Conservation (phyloP, 2,797 vertebrate species). For the Spheniscus humboldti region DNA sequence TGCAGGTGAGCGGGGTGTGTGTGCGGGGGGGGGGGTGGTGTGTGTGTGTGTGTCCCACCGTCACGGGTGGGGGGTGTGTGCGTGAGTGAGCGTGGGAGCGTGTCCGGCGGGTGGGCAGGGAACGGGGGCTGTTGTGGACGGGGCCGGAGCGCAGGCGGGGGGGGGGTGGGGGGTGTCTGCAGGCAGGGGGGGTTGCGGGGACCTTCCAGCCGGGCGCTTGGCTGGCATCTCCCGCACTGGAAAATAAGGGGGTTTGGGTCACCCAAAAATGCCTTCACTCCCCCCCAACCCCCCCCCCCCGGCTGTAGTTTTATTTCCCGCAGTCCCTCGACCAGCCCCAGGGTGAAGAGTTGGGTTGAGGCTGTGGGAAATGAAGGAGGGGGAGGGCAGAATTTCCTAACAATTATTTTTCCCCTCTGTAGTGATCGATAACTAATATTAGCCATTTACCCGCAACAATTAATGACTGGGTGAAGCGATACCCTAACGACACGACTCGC, state of each 20-base stretch:
- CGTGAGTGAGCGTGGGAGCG: too few species aligned
- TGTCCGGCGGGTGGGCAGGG: background rate
- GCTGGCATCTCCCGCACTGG: too few species aligned
- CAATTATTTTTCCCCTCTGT: accelerated
- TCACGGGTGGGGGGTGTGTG: background rate
- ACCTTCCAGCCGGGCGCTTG: background rate
- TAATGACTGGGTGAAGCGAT: background rate
- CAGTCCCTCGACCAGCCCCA: background rate
- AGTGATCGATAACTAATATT: background rate
- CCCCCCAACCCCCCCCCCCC: too few species aligned
- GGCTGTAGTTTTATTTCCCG: accelerated
- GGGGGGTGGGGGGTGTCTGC: too few species aligned
- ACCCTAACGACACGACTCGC: background rate
- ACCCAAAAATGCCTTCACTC: accelerated
- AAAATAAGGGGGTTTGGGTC: accelerated
- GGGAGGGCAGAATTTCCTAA: background rate
- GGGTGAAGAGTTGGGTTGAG: background rate
- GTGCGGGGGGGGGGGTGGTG: too few species aligned
- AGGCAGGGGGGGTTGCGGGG: background rate
- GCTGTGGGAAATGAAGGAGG: background rate
- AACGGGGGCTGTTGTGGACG: background rate
- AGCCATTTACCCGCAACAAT: background rate
- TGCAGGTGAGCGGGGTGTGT: background rate
- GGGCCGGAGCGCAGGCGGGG: too few species aligned
- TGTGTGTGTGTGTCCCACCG: too few species aligned